A percentile compares a stretch with the other conserved stretches of the same genome.
phyloP scores from a whole-genome alignment of 2,888 invertebrate species.

The Teleogryllus oceanicus region DNA sequence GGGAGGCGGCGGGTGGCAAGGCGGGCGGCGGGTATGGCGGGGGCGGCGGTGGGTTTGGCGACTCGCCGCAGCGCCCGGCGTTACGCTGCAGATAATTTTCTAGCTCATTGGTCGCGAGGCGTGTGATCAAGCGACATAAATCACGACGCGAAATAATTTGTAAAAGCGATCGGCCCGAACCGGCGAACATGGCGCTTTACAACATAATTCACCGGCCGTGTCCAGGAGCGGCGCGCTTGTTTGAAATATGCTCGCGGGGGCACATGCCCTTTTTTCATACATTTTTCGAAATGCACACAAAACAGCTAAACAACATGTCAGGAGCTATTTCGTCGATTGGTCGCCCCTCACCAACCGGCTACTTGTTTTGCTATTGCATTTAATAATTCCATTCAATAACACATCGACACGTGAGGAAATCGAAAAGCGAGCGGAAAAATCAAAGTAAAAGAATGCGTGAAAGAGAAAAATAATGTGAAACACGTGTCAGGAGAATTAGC shows the following conservation, averaged over 20 bases:
- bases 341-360: not conserved
- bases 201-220: constrained; percentile 18
- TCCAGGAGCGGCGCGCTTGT: not conserved
- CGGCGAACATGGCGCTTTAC: not conserved
- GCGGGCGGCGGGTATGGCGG: too few species aligned
- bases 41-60: too few species aligned
- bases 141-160: constrained; percentile 1
- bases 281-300: not conserved
- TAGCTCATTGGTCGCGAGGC: constrained; percentile 18
- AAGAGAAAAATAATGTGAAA: not conserved
- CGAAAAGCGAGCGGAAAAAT: not conserved
- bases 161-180: not conserved
- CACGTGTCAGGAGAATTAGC: not conserved
- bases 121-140: constrained; percentile 7
- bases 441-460: not conserved
- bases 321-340: not conserved
- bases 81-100: constrained; percentile 7
- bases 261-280: not conserved
- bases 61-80: not conserved
- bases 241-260: not conserved
- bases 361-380: constrained; percentile 1
- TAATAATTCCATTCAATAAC: not conserved
- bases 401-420: not conserved
- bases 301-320: not conserved
- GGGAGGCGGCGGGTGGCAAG: too few species aligned